Percentiles rank a stretch among this genome's conserved stretches.
These are phyloP conservation scores for Ormia ochracea DNA, from an alignment of 2,888 invertebrate genomes.

Conservation along the genomic window DNA sequence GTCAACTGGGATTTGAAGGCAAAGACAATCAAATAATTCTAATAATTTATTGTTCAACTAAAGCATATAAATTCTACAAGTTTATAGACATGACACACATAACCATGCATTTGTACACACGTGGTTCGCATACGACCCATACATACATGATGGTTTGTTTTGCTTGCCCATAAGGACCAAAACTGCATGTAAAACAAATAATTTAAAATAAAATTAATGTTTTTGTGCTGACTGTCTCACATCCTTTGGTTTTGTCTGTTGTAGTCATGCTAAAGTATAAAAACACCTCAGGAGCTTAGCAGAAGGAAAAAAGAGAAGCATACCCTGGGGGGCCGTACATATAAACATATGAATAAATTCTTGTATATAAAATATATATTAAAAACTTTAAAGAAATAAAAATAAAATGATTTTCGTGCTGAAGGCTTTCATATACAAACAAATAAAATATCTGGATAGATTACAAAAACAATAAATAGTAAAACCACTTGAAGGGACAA, in stretches of 20 bases:
- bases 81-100: conserved; percentile 13
- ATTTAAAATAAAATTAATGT: conserved; percentile 56
- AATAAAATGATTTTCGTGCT: neutral
- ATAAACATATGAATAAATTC: neutral
- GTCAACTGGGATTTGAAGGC: conserved; percentile 45
- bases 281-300: conserved; percentile 44
- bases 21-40: conserved; percentile 56
- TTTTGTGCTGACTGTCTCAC: conserved; percentile 6
- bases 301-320: neutral
- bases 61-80: conserved; percentile 50
- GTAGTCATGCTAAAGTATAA: conserved; percentile 16
- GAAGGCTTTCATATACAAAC: neutral
- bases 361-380: neutral
- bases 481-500: conserved; percentile 51
- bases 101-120: neutral
- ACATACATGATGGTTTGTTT: conserved; percentile 2
- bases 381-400: conserved; percentile 31
- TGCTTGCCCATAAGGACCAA: conserved; percentile 30
- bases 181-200: conserved; percentile 56
- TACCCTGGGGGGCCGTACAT: conserved; percentile 50
- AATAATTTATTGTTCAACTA: conserved; percentile 52
- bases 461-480: conserved; percentile 43
- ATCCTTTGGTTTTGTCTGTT: conserved; percentile 30
- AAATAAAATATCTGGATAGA: conserved; percentile 34
- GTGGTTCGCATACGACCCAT: too few relatives aligned